Evolutionary conservation across 64 coral and sea anemone genomes (phyloP), one percentile per base, ranked within the genome.

Genomic region (Acropora tenuis): DNA sequence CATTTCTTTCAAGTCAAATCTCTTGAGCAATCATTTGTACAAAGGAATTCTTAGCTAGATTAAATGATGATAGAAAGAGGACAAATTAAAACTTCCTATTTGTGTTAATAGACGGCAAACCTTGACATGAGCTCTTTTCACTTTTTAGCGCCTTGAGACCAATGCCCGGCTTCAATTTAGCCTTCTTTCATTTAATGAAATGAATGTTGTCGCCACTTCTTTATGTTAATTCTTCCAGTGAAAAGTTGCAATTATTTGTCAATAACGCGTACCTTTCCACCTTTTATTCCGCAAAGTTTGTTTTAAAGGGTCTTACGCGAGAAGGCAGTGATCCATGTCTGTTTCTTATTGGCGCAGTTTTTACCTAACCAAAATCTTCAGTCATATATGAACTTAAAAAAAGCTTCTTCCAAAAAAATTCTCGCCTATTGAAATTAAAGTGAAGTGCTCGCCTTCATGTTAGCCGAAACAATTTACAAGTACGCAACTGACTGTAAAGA

Each of bases 31-130:
- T 5, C 52, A 7, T 55, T 78, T 78, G 18, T 16, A 15, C 75
- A 12, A 18, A 46, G 45, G 45, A 78, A 45, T 78, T 50, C 11
- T 15, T 48, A 71, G 43, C 44, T 71, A 50, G 68, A 71, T 44
- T 71, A 67, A 68, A 42, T 63, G 8, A 71, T 40, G 45, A 85
- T 47, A 9, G 45, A 72, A 43, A 65, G 45, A 1, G 46, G 49
- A 71, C 82, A 85, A 85, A 85, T 85, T 85, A 85, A 85, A 85
- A 59, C 41, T 72, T 85, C 72, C 50, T 68, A 69, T 85, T 50
- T 9, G 43, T 45, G 82, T 18, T 85, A 71, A 85, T 85, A 85
- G 50, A 65, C 43, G 82, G 63, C 82, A 85, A 72, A 85, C 82
- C 82, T 48, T 68, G 82, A 85, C 49, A 69, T 69, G 44, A 48